A percentile compares a stretch with the other conserved stretches of the same genome.
phyloP scores from a whole-genome alignment of 1,140 invertebrate species.

The Drosophila nikananu region DNA sequence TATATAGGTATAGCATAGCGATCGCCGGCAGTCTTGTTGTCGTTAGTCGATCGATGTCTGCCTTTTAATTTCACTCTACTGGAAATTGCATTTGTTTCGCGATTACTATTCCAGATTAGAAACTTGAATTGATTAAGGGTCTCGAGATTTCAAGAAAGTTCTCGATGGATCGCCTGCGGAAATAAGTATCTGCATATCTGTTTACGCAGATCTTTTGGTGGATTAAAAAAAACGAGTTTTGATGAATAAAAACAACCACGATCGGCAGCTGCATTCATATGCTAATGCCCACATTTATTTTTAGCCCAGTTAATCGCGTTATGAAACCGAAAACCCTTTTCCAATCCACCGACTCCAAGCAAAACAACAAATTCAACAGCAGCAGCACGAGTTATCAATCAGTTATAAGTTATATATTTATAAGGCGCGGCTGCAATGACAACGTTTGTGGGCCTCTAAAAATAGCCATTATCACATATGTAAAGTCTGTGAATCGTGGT shows the following conservation, averaged over 20 bases:
- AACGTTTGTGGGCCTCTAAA: constrained; percentile 55
- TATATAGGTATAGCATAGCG: constrained; percentile 18
- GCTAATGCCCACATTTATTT: constrained; percentile 55
- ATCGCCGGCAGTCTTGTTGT: constrained; percentile 30
- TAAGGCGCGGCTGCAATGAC: constrained; percentile 46
- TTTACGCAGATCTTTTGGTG: constrained; percentile 29
- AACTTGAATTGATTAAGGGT: not conserved
- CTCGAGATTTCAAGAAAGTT: constrained; percentile 7
- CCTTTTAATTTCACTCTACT: constrained; percentile 24
- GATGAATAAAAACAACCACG: constrained; percentile 25
- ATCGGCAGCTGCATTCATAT: constrained; percentile 59
- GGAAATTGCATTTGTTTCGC: constrained; percentile 69
- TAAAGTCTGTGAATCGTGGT: constrained; percentile 50
- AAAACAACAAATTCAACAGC: constrained; percentile 23
- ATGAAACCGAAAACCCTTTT: constrained; percentile 61
- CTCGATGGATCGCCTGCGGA: constrained; percentile 20
- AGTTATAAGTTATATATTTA: constrained; percentile 32
- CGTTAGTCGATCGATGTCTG: constrained; percentile 38
- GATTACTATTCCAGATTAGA: not conserved
- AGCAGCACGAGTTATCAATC: constrained; percentile 60
- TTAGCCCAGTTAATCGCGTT: constrained; percentile 46
- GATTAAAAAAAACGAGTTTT: constrained; percentile 59
- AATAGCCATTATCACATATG: constrained; percentile 74
- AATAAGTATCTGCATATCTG: constrained; percentile 10
- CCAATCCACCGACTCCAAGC: constrained; percentile 24